These are phyloP conservation scores for Muschampia plurimacula DNA, from an alignment of 2,888 invertebrate species.

Conservation along the genomic window DNA sequence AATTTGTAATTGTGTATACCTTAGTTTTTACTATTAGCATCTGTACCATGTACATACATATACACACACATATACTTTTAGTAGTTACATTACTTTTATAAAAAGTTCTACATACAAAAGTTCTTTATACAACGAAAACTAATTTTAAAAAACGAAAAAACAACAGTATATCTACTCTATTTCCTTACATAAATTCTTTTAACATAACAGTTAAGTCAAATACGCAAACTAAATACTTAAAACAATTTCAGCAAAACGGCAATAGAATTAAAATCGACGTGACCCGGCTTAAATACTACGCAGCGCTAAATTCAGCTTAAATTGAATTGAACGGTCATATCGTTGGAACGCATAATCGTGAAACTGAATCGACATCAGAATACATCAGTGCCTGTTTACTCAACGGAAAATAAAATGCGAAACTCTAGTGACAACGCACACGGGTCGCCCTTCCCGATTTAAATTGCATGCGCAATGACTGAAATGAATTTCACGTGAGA, in stretches of 20 bases:
- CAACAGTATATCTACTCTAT: too few relatives aligned
- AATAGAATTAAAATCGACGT: slow-evolving; percentile 25
- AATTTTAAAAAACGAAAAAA: too few relatives aligned
- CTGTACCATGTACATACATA: too few relatives aligned
- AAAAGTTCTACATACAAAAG: too few relatives aligned
- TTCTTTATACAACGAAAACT: too few relatives aligned
- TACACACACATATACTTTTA: too few relatives aligned
- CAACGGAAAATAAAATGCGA: slow-evolving; percentile 32
- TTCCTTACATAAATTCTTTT: not conserved
- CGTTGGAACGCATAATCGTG: slow-evolving; percentile 36
- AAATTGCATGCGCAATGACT: slow-evolving; percentile 46
- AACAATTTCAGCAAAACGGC: slow-evolving; percentile 26
- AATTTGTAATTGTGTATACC: too few relatives aligned
- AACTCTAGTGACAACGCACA: slow-evolving; percentile 39
- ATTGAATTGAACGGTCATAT: slow-evolving; percentile 35
- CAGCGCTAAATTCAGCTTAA: slow-evolving; percentile 32
- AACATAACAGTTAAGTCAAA: not conserved
- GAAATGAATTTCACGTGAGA: slow-evolving; percentile 63
- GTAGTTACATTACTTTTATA: too few relatives aligned
- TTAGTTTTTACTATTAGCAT: too few relatives aligned
- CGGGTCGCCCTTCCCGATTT: slow-evolving; percentile 37
- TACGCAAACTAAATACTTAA: slow-evolving; percentile 19
- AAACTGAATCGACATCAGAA: slow-evolving; percentile 30
- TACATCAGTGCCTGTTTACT: slow-evolving; percentile 38
- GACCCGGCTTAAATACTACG: slow-evolving; percentile 31